phyloP scores from a whole-genome alignment of 2,888 invertebrate species.

The Dioctria rufipes region DNA sequence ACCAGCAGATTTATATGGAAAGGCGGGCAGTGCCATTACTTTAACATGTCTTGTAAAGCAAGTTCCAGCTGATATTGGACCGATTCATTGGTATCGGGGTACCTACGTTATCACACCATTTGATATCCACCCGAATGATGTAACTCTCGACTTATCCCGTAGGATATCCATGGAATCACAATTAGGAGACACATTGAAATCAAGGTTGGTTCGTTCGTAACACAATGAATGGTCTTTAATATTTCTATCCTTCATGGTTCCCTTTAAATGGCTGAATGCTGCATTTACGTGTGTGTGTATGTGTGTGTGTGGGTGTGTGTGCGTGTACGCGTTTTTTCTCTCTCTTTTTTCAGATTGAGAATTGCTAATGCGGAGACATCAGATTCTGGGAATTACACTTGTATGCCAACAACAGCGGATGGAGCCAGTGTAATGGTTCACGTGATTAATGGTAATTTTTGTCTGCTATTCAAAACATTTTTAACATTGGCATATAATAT shows the following conservation, averaged over 20 bases:
- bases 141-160: constrained; percentile 66
- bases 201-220: constrained; percentile 67
- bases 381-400: constrained; percentile 92
- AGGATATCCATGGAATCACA: constrained; percentile 70
- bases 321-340: not conserved
- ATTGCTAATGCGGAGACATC: constrained; percentile 82
- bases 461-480: not conserved
- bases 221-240: constrained; percentile 52
- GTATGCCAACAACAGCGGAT: constrained; percentile 88
- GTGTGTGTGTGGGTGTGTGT: too few species aligned
- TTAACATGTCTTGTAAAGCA: constrained; percentile 81
- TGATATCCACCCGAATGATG: constrained; percentile 67
- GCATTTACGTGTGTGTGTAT: too few species aligned
- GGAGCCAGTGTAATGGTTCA: constrained; percentile 89
- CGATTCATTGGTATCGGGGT: constrained; percentile 81
- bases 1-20: constrained; percentile 80
- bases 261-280: constrained; percentile 44
- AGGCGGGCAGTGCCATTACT: constrained; percentile 81
- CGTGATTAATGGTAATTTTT: constrained; percentile 85
- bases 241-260: constrained; percentile 23
- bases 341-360: constrained; percentile 73
- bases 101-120: constrained; percentile 68
- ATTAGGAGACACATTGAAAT: constrained; percentile 80
- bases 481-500: not conserved
- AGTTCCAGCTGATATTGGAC: constrained; percentile 80